Evolutionary conservation across 2,113 vertebrate species (phyloP), one percentile per base, ranked within the genome.

Genomic region (Myxocyprinus asiaticus): DNA sequence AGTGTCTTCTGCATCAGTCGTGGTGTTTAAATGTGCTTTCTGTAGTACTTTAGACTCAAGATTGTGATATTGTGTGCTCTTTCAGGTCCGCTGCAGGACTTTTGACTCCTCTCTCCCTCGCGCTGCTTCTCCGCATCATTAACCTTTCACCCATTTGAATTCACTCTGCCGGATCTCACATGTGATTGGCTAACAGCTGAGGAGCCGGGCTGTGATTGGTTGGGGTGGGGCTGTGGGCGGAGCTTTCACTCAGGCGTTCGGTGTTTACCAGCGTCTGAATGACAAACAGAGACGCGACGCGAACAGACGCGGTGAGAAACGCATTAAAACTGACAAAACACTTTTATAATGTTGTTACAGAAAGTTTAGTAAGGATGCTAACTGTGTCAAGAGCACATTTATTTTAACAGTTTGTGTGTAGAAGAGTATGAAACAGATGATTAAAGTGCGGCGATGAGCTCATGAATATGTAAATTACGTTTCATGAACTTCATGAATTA

Each of bases 121-220:
- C n/a, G 3, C 55, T 56, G 76, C 12, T 53, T 63, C 15, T 70
- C 67, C 47, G 11, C 75, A 78, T 71, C 86, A 45, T 65, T 90
- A 86, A 92, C 89, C 91, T 91, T 92, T 92, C 80, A 90, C 91
- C 90, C 86, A 92, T 84, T 69, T 69, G 14, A 56, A 42, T 56
- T 6, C 33, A n/a, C 4, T 9, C 50, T 43, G 10, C 8, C 15
- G 77, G 66, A 58, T 1, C 45, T 11, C 77, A 50, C 10, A 2
- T 70, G 4, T 77, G 84, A 92, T 92, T 93, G 55, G 91, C 76
- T 76, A 83, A 77, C n/a, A 43, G 47, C 64, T 0, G 0, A 15
- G 12, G 55, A 4, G 3, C 81, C 47, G 5, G 3, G 9, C 42
- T 6, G 0, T 44, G 2, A 93, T 93, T 93, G 91, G 93, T 82